Percentiles rank a stretch among this genome's conserved stretches.
These are phyloP conservation scores for Epinotia demarniana DNA, from an alignment of 2,888 invertebrate species.

Conservation along the genomic window DNA sequence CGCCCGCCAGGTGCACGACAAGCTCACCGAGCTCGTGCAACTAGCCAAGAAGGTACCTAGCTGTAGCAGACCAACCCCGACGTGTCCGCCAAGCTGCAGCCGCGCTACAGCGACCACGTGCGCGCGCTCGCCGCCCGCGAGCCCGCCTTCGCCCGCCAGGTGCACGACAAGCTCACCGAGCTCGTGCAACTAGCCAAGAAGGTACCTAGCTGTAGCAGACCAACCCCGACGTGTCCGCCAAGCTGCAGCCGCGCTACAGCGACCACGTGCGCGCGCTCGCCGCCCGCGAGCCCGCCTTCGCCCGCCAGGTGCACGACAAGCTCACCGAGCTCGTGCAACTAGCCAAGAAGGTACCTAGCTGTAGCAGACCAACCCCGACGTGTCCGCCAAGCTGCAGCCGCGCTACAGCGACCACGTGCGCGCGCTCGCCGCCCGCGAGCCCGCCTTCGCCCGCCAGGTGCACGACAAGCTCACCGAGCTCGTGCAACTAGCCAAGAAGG, in stretches of 20 bases:
- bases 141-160: constrained; percentile 2
- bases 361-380: constrained; percentile 88
- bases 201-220: no score
- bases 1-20: constrained; percentile 1
- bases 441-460: constrained; percentile 90
- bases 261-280: constrained; percentile 12
- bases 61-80: no score
- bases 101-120: no score
- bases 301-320: constrained; percentile 2
- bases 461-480: constrained; percentile 94
- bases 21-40: constrained; percentile 3
- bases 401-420: constrained; percentile 95
- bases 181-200: constrained; percentile 3
- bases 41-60: background rate
- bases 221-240: background rate
- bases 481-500: constrained; percentile 92
- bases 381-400: constrained; percentile 91
- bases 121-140: constrained; percentile 79
- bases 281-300: background rate
- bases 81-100: constrained; percentile 83
- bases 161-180: constrained; percentile 5
- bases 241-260: constrained; percentile 19
- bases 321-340: constrained; percentile 6
- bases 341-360: no score
- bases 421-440: constrained; percentile 92